Percentiles rank a stretch among this genome's conserved stretches.
phyloP scores from a whole-genome alignment of 1,140 invertebrate genomes.

The Papilio polytes region DNA sequence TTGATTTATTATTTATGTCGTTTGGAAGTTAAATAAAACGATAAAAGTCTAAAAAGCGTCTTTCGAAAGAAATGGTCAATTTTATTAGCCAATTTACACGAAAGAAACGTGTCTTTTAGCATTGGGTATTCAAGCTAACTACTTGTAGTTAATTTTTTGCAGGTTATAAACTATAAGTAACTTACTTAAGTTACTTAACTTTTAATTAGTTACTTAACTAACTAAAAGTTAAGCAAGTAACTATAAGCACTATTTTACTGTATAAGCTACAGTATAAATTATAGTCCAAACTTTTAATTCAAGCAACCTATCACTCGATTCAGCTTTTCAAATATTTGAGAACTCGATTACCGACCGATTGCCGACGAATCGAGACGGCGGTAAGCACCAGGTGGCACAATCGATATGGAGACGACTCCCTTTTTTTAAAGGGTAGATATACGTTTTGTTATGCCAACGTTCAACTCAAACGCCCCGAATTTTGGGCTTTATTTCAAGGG shows the following conservation, averaged over 20 bases:
- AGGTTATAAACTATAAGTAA: no score
- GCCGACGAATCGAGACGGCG: conserved; percentile 72
- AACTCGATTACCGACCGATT: conserved; percentile 69
- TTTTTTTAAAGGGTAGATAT: conserved; percentile 61
- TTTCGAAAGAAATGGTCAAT: neutral
- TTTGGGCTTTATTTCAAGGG: conserved; percentile 61
- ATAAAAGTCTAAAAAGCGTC: neutral
- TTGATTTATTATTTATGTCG: neutral
- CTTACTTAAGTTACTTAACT: no score
- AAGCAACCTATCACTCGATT: conserved; percentile 49
- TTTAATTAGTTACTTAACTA: no score
- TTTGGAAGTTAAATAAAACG: neutral
- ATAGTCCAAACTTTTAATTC: conserved; percentile 30
- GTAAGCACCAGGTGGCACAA: conserved; percentile 81
- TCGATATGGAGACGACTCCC: conserved; percentile 70
- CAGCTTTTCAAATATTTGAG: conserved; percentile 64
- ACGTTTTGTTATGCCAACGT: conserved; percentile 52
- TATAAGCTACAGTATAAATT: neutral
- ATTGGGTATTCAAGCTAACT: no score
- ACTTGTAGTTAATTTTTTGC: no score
- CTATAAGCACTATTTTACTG: no score
- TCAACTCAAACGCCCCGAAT: conserved; percentile 49
- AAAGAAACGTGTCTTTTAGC: no score
- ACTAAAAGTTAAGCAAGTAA: no score
- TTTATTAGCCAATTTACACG: no score